A percentile compares a stretch with the other conserved stretches of the same genome.
phyloP scores from a whole-genome alignment of 2,888 invertebrate species.

The Pilophorus perplexus region DNA sequence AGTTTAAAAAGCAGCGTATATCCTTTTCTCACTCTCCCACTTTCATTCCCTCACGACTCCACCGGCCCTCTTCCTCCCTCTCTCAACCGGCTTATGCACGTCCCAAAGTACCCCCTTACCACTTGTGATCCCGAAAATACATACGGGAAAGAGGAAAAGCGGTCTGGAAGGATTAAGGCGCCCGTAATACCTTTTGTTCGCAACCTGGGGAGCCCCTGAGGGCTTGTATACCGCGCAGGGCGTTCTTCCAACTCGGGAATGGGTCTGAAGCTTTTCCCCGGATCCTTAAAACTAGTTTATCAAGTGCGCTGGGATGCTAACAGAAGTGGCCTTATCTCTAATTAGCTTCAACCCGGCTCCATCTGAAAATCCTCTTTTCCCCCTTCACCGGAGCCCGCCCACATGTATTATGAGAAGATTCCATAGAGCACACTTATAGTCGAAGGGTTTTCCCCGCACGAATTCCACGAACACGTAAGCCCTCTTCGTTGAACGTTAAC shows the following conservation, averaged over 20 bases:
- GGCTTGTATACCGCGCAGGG: background rate
- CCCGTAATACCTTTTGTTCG: constrained; percentile 48
- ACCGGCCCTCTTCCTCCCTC: no score
- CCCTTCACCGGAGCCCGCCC: background rate
- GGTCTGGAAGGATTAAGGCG: constrained; percentile 39
- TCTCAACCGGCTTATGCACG: no score
- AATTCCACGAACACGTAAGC: no score
- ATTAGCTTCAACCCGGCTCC: constrained; percentile 32
- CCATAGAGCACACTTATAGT: no score
- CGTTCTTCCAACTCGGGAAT: background rate
- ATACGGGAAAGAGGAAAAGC: constrained; percentile 46
- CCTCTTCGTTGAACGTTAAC: no score
- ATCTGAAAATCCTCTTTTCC: constrained; percentile 27
- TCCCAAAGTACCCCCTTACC: constrained; percentile 14
- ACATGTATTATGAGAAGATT: background rate
- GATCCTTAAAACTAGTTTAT: constrained; percentile 38
- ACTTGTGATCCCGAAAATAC: constrained; percentile 48
- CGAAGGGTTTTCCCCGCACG: no score
- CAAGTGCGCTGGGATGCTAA: constrained; percentile 24
- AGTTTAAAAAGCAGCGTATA: constrained; percentile 35
- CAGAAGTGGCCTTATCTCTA: constrained; percentile 35
- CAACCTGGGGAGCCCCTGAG: no score
- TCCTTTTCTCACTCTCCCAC: background rate
- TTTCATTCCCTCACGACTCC: constrained; percentile 1
- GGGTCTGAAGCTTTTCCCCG: background rate